Conservation (phyloP, 2,888 invertebrate species). For the Acanthosepion esculentum region DNA sequence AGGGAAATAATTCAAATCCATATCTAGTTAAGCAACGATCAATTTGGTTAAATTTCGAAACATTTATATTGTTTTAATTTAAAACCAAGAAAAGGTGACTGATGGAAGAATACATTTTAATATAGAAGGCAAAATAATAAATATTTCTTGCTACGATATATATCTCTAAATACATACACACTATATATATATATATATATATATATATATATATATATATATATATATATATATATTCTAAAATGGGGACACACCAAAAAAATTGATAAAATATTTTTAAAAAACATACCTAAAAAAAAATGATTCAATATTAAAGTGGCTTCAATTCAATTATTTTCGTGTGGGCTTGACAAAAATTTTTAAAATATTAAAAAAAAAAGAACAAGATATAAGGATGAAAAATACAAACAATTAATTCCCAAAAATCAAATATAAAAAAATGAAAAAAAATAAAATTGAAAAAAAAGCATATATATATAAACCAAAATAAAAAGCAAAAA, state of each 20-base stretch:
- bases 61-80: not conserved
- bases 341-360: not conserved
- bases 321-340: constrained; percentile 33
- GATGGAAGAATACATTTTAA: not conserved
- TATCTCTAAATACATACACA: not conserved
- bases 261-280: constrained; percentile 12
- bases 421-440: not conserved
- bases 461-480: not conserved
- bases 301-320: not conserved
- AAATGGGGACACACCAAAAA: constrained; percentile 20
- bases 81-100: not conserved
- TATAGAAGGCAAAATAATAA: not conserved
- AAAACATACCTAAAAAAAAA: not conserved
- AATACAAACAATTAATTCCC: not conserved
- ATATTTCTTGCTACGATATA: not conserved
- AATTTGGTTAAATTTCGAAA: not conserved
- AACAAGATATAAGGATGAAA: not conserved
- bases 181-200: not conserved
- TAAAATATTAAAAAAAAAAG: not conserved
- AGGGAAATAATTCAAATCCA: not conserved
- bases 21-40: not conserved
- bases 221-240: not conserved
- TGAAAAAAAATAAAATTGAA: not conserved
- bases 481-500: constrained; percentile 21
- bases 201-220: not conserved